These are phyloP conservation scores for Nibea albiflora DNA, from an alignment of 2,113 vertebrate genomes.

Conservation along the genomic window DNA sequence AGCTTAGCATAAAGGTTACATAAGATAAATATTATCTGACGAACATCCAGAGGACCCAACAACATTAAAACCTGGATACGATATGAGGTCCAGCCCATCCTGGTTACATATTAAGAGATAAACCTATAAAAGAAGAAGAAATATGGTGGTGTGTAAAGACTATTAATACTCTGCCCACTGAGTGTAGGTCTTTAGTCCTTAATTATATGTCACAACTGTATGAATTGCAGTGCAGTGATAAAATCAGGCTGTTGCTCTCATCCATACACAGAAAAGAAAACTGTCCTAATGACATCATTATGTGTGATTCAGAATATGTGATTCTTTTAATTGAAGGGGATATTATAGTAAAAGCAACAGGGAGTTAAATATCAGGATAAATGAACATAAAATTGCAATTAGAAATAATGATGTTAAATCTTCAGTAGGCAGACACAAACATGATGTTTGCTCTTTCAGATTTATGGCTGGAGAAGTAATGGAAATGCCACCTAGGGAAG, in stretches of 20 bases:
- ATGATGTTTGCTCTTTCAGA: conserved; percentile 24
- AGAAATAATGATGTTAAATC: conserved; percentile 45
- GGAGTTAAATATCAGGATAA: conserved; percentile 48
- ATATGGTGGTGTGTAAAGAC: background rate
- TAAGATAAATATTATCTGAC: background rate
- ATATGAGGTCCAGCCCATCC: background rate
- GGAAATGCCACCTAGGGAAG: conserved; percentile 21
- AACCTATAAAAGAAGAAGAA: background rate
- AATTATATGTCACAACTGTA: conserved; percentile 29
- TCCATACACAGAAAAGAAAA: background rate
- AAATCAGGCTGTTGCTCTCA: conserved; percentile 1
- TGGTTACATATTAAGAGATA: background rate
- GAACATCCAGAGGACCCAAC: background rate
- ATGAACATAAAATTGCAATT: conserved; percentile 53
- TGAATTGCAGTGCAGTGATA: conserved; percentile 8
- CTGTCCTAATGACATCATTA: conserved; percentile 31
- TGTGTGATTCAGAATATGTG: background rate
- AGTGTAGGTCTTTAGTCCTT: conserved; percentile 2
- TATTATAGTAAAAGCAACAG: conserved; percentile 34
- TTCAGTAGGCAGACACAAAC: conserved; percentile 45
- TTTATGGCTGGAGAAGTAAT: conserved; percentile 28
- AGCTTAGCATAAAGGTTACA: background rate
- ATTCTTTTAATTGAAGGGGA: background rate
- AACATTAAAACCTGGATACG: background rate
- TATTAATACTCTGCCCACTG: conserved; percentile 15